A percentile compares a stretch with the other conserved stretches of the same genome.
Conservation (phyloP, 2,888 invertebrate genomes). For the Nomada fabriciana region DNA sequence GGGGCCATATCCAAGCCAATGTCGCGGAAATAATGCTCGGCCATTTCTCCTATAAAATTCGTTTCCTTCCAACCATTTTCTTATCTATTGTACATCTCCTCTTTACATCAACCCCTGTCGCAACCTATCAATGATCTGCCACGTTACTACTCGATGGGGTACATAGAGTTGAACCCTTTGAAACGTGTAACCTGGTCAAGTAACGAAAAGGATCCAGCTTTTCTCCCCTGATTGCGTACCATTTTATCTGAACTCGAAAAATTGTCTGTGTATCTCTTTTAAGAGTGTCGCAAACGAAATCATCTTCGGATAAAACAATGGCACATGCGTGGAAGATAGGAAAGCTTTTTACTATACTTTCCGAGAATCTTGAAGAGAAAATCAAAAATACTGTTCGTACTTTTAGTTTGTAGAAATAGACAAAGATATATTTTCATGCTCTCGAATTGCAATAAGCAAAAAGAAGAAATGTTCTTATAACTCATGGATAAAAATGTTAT, state of each 20-base stretch:
- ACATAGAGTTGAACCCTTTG: slow-evolving; percentile 45
- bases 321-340: background rate
- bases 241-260: background rate
- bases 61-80: slow-evolving; percentile 53
- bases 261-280: background rate
- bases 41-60: slow-evolving; percentile 65
- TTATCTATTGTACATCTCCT: slow-evolving; percentile 61
- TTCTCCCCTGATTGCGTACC: background rate
- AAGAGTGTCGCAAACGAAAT: slow-evolving; percentile 12
- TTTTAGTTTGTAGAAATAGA: too few relatives aligned
- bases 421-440: too few relatives aligned
- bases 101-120: slow-evolving; percentile 57
- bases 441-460: too few relatives aligned
- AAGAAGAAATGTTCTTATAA: too few relatives aligned
- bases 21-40: slow-evolving; percentile 65
- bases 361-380: too few relatives aligned
- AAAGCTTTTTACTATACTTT: background rate
- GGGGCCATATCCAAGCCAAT: slow-evolving; percentile 53
- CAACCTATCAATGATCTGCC: slow-evolving; percentile 58
- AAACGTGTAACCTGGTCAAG: slow-evolving; percentile 43
- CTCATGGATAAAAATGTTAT: too few relatives aligned
- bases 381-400: too few relatives aligned
- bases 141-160: slow-evolving; percentile 43
- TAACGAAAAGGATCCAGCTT: slow-evolving; percentile 59
- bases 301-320: background rate